A percentile compares a stretch with the other conserved stretches of the same genome.
Evolutionary conservation across 2,113 vertebrate species (phyloP).

Genomic region (Thermophis baileyi): DNA sequence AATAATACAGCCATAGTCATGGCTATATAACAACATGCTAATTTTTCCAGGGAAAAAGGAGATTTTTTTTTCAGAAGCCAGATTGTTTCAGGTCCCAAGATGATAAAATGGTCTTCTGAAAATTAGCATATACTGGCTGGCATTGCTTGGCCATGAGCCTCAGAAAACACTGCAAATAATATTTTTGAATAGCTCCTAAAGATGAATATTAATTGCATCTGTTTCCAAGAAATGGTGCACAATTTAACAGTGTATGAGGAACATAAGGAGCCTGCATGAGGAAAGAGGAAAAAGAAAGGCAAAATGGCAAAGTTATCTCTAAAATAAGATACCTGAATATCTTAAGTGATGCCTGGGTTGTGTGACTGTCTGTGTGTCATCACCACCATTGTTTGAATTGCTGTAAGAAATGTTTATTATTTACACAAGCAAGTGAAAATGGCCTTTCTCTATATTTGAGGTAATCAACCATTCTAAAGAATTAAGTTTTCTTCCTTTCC

Average conservation of each 20-base stretch:
- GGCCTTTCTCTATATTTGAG: not conserved
- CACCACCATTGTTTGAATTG: conserved; percentile 37
- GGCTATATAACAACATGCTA: conserved; percentile 7
- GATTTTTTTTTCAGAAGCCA: conserved; percentile 20
- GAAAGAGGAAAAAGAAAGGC: not conserved
- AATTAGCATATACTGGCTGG: conserved; percentile 38
- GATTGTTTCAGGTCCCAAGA: conserved; percentile 36
- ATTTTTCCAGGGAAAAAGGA: conserved; percentile 1
- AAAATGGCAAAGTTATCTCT: conserved; percentile 53
- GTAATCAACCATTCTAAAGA: not conserved
- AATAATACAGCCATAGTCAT: conserved; percentile 2
- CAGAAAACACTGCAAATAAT: conserved; percentile 68
- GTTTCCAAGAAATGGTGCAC: conserved; percentile 63
- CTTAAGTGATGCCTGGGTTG: conserved; percentile 49
- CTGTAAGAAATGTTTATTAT: conserved; percentile 33
- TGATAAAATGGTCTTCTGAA: conserved; percentile 61
- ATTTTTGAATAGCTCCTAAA: conserved; percentile 70
- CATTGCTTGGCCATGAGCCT: conserved; percentile 58
- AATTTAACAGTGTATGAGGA: conserved; percentile 68
- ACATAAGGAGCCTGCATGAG: conserved; percentile 61
- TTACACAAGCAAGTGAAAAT: not conserved
- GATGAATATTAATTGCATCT: conserved; percentile 69
- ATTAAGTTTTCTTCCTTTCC: not conserved
- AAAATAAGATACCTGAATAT: conserved; percentile 53
- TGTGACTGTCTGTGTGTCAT: conserved; percentile 37